Evolutionary conservation across 1,140 invertebrate genomes (phyloP).

Genomic region (Euura saliciscinereae): DNA sequence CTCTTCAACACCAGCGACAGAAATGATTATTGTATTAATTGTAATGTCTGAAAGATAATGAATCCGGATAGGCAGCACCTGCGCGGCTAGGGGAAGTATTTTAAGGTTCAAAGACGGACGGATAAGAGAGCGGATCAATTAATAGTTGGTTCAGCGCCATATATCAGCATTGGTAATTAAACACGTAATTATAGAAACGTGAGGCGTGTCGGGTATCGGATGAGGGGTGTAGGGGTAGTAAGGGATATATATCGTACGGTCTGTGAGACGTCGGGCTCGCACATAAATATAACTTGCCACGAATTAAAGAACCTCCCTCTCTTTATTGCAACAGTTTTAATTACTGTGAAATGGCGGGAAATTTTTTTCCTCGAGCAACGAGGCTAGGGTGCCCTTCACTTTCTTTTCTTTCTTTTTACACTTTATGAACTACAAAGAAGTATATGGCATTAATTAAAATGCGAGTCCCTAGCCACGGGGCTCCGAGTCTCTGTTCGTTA

Average conservation of each 20-base stretch:
- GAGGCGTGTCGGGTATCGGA: slow-evolving; percentile 25
- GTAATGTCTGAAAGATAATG: too few species aligned
- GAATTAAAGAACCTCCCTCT: slow-evolving; percentile 39
- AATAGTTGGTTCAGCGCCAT: slow-evolving; percentile 36
- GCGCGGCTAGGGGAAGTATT: too few species aligned
- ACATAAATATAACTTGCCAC: slow-evolving; percentile 39
- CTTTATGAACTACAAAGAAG: slow-evolving; percentile 8
- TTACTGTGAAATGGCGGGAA: slow-evolving; percentile 47
- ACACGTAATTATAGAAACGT: slow-evolving; percentile 36
- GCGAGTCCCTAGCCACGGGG: not conserved
- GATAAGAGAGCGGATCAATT: slow-evolving; percentile 28
- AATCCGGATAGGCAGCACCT: too few species aligned
- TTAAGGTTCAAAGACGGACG: not conserved
- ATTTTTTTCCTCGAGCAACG: slow-evolving; percentile 35
- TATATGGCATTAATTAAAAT: slow-evolving; percentile 4
- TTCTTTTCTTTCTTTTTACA: not conserved
- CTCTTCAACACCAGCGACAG: too few species aligned
- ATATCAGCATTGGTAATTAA: slow-evolving; percentile 41
- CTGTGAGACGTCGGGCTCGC: not conserved
- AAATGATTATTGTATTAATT: too few species aligned
- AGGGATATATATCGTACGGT: slow-evolving; percentile 20
- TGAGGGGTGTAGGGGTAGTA: slow-evolving; percentile 31
- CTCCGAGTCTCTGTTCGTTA: not conserved
- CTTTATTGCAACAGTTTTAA: slow-evolving; percentile 45
- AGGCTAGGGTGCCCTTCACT: not conserved